phyloP scores from a whole-genome alignment of 2,797 vertebrate species.

The Spondyliosoma cantharus region DNA sequence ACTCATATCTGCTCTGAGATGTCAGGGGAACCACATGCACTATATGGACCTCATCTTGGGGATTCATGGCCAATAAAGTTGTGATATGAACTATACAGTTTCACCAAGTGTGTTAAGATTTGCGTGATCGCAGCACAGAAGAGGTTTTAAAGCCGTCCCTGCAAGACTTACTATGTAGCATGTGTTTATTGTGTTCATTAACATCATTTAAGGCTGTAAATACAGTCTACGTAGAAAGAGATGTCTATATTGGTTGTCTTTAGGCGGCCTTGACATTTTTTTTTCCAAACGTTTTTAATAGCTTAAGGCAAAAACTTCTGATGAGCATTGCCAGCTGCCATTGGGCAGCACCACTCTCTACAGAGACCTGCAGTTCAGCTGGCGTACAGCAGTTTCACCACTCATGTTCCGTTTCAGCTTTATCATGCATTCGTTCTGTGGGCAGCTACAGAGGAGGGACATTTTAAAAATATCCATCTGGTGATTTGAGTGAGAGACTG shows the following conservation, averaged over 20 bases:
- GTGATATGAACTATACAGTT: constrained; percentile 16
- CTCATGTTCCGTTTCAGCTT: constrained; percentile 28
- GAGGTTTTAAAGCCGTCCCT: background rate
- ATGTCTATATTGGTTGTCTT: background rate
- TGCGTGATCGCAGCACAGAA: background rate
- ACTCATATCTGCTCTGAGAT: constrained; percentile 24
- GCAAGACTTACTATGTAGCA: background rate
- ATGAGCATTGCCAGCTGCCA: constrained; percentile 29
- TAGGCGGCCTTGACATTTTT: background rate
- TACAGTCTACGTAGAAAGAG: background rate
- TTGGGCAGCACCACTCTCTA: constrained; percentile 7
- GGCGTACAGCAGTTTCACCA: constrained; percentile 11
- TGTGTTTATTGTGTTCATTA: background rate
- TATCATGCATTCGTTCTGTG: constrained; percentile 16
- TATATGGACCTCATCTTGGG: constrained; percentile 2
- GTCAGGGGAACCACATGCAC: constrained; percentile 21
- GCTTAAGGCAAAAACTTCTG: constrained; percentile 16
- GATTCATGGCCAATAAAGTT: constrained; percentile 37
- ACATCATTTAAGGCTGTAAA: background rate
- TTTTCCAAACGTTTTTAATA: background rate
- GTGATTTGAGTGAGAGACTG: constrained; percentile 22
- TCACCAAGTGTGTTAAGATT: constrained; percentile 18
- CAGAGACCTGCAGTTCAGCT: constrained; percentile 16
- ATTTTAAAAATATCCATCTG: constrained; percentile 11
- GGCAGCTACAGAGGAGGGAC: constrained; percentile 2